phyloP scores from a whole-genome alignment of 2,797 vertebrate genomes.

The Pangasius sanitwongsei region DNA sequence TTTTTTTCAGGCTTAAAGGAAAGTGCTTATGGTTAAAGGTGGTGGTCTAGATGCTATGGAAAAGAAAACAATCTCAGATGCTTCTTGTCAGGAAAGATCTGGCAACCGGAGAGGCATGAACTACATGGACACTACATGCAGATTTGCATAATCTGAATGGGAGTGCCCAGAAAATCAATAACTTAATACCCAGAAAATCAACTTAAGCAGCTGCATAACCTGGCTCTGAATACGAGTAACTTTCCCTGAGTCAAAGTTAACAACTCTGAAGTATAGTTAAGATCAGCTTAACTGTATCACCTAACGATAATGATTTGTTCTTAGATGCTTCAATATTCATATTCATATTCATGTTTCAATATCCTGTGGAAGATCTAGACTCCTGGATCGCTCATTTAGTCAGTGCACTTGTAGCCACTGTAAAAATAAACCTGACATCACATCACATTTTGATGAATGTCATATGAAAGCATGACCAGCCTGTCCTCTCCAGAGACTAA shows the following conservation, averaged over 20 bases:
- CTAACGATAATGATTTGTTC: not conserved
- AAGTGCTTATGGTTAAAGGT: not conserved
- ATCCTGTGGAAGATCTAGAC: not conserved
- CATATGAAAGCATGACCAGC: not conserved
- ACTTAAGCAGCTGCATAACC: not conserved
- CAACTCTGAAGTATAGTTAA: not conserved
- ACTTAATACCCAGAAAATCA: not conserved
- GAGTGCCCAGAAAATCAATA: not conserved
- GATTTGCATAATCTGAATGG: not conserved
- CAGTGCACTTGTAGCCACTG: not conserved
- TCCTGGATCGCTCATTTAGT: not conserved
- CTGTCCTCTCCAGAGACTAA: not conserved
- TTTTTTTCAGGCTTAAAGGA: not conserved
- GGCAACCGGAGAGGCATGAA: not conserved
- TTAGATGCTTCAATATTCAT: not conserved
- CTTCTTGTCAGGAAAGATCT: not conserved
- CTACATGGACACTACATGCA: not conserved
- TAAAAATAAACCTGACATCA: not conserved
- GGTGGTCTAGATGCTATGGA: not conserved
- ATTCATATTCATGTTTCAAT: too few species aligned
- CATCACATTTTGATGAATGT: constrained; percentile 1
- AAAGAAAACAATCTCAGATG: not conserved
- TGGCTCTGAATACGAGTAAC: not conserved
- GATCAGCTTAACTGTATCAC: not conserved
- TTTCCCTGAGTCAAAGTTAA: not conserved